Percentiles rank a stretch among this genome's conserved stretches.
Evolutionary conservation across 2,888 invertebrate species (phyloP).

Genomic region (Palloptera scutellata): DNA sequence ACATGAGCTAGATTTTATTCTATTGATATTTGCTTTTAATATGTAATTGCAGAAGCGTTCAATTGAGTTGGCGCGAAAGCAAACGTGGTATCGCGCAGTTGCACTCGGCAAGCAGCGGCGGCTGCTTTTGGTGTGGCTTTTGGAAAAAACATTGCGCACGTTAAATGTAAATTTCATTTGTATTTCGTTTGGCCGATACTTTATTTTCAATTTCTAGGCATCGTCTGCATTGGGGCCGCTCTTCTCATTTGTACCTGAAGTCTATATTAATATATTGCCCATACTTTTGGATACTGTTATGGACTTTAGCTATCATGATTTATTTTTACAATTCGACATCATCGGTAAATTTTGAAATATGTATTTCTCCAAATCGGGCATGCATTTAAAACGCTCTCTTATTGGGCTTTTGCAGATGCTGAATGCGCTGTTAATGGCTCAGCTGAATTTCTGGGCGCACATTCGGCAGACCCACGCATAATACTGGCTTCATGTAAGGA

Average conservation of each 20-base stretch:
- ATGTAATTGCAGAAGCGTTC: slow-evolving; percentile 60
- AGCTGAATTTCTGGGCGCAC: slow-evolving; percentile 77
- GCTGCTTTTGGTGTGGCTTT: slow-evolving; percentile 66
- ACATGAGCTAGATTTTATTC: not conserved
- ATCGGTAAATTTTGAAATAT: slow-evolving; percentile 37
- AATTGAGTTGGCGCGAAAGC: slow-evolving; percentile 70
- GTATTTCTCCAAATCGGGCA: not conserved
- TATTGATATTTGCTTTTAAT: not conserved
- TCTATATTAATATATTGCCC: slow-evolving; percentile 70
- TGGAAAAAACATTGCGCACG: slow-evolving; percentile 67
- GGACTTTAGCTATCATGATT: slow-evolving; percentile 63
- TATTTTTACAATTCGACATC: slow-evolving; percentile 57
- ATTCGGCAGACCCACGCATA: slow-evolving; percentile 79
- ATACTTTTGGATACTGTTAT: slow-evolving; percentile 61
- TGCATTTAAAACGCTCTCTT: not conserved
- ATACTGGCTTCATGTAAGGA: slow-evolving; percentile 79
- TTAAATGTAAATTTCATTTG: slow-evolving; percentile 49
- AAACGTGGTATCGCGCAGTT: slow-evolving; percentile 73
- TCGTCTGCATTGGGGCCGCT: slow-evolving; percentile 68
- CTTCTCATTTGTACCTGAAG: slow-evolving; percentile 74
- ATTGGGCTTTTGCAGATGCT: slow-evolving; percentile 64
- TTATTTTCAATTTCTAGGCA: slow-evolving; percentile 57
- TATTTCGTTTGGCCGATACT: not conserved
- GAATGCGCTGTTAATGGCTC: slow-evolving; percentile 70
- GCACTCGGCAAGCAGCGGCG: slow-evolving; percentile 69